These are phyloP conservation scores for Marronus borbonicus DNA, from an alignment of 2,888 invertebrate species.

Conservation along the genomic window DNA sequence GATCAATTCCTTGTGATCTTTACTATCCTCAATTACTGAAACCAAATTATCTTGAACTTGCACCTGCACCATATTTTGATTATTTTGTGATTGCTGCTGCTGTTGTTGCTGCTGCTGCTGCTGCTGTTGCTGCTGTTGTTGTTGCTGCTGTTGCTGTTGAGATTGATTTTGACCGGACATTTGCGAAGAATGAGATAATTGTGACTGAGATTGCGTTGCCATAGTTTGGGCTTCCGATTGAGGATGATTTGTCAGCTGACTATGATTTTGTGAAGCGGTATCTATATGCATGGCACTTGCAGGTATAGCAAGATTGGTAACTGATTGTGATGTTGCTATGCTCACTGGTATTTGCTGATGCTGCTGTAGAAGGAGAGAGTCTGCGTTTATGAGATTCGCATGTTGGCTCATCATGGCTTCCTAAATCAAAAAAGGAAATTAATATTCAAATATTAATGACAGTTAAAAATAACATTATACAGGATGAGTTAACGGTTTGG, in stretches of 20 bases:
- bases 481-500: no score
- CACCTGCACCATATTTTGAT: conserved; percentile 69
- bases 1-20: conserved; percentile 68
- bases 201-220: conserved; percentile 68
- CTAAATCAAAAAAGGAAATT: conserved; percentile 57
- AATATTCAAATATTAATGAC: background rate
- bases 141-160: conserved; percentile 62
- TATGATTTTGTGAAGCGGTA: conserved; percentile 60
- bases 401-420: conserved; percentile 74
- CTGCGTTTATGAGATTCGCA: conserved; percentile 67
- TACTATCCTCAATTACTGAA: conserved; percentile 68
- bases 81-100: conserved; percentile 62
- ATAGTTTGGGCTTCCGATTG: conserved; percentile 58
- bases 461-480: background rate
- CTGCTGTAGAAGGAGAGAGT: conserved; percentile 68
- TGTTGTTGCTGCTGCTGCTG: conserved; percentile 64
- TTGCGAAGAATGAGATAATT: conserved; percentile 63
- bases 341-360: conserved; percentile 69
- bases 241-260: conserved; percentile 54
- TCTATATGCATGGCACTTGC: conserved; percentile 68
- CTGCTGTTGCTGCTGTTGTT: conserved; percentile 63
- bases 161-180: conserved; percentile 33
- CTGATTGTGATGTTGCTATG: conserved; percentile 67
- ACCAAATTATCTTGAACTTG: conserved; percentile 70
- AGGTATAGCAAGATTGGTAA: conserved; percentile 67